Conservation (phyloP, 2,797 vertebrate species). For the Coregonus ussuriensis region DNA sequence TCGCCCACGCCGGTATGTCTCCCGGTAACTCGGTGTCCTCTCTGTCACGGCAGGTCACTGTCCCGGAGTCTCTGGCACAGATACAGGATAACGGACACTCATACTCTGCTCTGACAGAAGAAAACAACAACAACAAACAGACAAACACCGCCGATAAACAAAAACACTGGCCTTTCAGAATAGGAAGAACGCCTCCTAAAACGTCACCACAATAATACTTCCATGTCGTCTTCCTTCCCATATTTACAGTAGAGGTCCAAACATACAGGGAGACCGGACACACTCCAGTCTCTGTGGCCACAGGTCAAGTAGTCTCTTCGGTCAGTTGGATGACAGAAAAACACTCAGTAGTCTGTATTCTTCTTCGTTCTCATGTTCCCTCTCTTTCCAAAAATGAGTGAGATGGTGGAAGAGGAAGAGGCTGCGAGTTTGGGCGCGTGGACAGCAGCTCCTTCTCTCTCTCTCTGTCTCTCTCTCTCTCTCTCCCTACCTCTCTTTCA, state of each 20-base stretch:
- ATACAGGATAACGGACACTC: slow-evolving; percentile 79
- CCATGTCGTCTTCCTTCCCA: slow-evolving; percentile 54
- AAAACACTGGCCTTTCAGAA: slow-evolving; percentile 51
- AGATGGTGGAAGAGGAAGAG: slow-evolving; percentile 1
- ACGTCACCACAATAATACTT: slow-evolving; percentile 40
- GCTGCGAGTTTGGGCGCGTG: slow-evolving; percentile 13
- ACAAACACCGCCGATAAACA: slow-evolving; percentile 31
- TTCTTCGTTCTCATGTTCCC: background rate
- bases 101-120: slow-evolving; percentile 54
- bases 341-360: slow-evolving; percentile 4
- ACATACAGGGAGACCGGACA: slow-evolving; percentile 24
- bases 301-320: background rate
- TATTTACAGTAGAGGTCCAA: slow-evolving; percentile 9
- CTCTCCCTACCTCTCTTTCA: slow-evolving; percentile 34
- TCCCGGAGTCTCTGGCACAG: slow-evolving; percentile 78
- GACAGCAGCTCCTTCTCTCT: background rate
- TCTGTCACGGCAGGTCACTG: slow-evolving; percentile 76
- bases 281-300: slow-evolving; percentile 20
- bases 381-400: background rate
- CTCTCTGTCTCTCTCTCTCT: too few relatives aligned
- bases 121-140: slow-evolving; percentile 56
- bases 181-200: slow-evolving; percentile 30
- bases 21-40: slow-evolving; percentile 72
- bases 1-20: slow-evolving; percentile 79
- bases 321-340: slow-evolving; percentile 29